Conservation (phyloP, 2,888 invertebrate species). For the Neelides folsomi region DNA sequence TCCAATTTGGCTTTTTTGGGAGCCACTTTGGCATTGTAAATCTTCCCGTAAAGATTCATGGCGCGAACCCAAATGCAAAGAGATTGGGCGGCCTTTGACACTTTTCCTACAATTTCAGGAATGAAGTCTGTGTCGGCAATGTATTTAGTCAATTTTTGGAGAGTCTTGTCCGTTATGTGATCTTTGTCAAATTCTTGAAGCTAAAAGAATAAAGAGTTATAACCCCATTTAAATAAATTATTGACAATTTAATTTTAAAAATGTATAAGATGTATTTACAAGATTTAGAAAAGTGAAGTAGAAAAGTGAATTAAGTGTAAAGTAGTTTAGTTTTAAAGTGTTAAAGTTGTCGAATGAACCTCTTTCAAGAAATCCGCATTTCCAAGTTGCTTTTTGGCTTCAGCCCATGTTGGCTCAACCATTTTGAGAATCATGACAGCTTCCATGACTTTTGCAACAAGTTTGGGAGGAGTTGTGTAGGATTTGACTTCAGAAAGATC, state of each 20-base stretch:
- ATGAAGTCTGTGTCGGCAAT: conserved; percentile 70
- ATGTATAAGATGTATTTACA: too few relatives aligned
- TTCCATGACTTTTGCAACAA: conserved; percentile 81
- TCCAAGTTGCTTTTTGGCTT: conserved; percentile 72
- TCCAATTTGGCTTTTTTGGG: conserved; percentile 73
- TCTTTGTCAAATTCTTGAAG: conserved; percentile 77
- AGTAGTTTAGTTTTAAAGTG: too few relatives aligned
- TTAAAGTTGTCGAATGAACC: conserved; percentile 32
- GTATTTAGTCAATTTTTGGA: conserved; percentile 66
- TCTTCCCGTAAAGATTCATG: conserved; percentile 79
- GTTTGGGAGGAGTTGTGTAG: conserved; percentile 69
- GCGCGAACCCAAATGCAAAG: conserved; percentile 82
- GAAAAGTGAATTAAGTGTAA: too few relatives aligned
- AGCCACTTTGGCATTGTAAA: conserved; percentile 59
- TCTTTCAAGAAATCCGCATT: conserved; percentile 62
- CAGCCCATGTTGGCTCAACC: conserved; percentile 71
- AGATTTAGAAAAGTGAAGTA: too few relatives aligned
- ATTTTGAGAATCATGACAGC: conserved; percentile 70
- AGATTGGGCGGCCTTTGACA: conserved; percentile 73
- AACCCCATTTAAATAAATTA: conserved; percentile 14
- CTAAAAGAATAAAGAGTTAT: conserved; percentile 41
- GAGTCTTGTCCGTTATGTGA: conserved; percentile 65
- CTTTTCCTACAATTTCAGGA: conserved; percentile 71
- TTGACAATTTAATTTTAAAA: not conserved
- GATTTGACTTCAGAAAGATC: conserved; percentile 82